Evolutionary conservation across 2,113 vertebrate genomes (phyloP), one percentile per base, ranked within the genome.

Genomic region (Actenoides hombroni): DNA sequence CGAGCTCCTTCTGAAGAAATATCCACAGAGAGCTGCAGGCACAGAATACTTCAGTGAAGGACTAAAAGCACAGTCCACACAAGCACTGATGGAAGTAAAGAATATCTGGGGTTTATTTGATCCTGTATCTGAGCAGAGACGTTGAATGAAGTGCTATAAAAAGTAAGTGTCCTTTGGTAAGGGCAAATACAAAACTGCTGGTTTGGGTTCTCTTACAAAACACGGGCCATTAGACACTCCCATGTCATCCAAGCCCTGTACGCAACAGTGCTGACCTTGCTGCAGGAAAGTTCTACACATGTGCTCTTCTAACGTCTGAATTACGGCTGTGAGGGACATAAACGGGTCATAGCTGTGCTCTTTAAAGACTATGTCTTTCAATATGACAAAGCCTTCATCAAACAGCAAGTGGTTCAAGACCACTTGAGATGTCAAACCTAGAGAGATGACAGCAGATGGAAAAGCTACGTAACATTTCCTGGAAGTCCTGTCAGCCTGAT

Each of bases 311-410:
- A 85, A 23, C 46, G 63, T 57, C 37, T 0, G 19, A 90, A 28
- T 70, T 40, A 70, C 9, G 51, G 40, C 68, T 86, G 39, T 37
- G 56, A 75, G 92, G 67, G 31, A 71, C 69, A 59, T 6, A 42
- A 90, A 54, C 33, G 68, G 65, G 51, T 88, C 86, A 84, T 4
- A 75, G 86, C 74, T 33, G 48, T 33, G 73, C 53, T 65, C 86
- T 84, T 75, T 49, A 67, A 74, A 84, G 44, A 42, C 46, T 1
- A 17, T 29, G 25, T 29, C 56, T 88, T 88, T 80, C 42, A 68
- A 39, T 48, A 91, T 86, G 25, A 86, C 42, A 94, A 94, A 93
- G 64, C 31, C 49, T 61, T 68, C 40, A 57, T 37, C 82, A 87
- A 70, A 89, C 16, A 86, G 28, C 29, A 88, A 88, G 65, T 60